Evolutionary conservation across 2,797 vertebrate genomes (phyloP), one percentile per base, ranked within the genome.

Genomic region (Pseudochirops cupreus): DNA sequence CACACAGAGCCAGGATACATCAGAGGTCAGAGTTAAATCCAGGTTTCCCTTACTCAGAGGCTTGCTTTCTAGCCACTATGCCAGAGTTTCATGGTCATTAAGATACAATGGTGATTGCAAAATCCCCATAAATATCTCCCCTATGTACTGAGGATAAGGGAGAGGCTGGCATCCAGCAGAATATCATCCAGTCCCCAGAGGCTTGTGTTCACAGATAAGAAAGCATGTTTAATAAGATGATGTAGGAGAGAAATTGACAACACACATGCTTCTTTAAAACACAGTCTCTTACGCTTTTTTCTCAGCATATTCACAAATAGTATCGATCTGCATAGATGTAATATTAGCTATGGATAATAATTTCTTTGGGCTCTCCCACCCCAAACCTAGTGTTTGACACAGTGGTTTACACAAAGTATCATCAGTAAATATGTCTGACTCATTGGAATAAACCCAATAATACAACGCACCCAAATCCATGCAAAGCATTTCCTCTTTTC

Each of bases 201-300:
- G 67, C 16, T 50, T 54, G n/a, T 46, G 91, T 91, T 46, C 92
- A 92, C 14, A 31, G 29, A 82, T 55, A 57, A 55, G 56, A 94
- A 95, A 33, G 12, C 46, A 29, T 82, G 62, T 14, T 16, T 90
- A 16, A 92, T 87, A 97, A 82, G 54, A 2, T 31, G 59, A 93
- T 95, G n/a, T 87, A 56, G 91, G 58, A 94, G 94, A 91, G 21
- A 97, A 92, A 74, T 4, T 90, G 91, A 26, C 56, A 87, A 67
- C 11, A 7, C 18, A 90, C 1, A 6, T 0, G 89, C 39, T 93
- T 59, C 91, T 93, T 93, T 93, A 94, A 94, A 56, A 90, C n/a
- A 28, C 10, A 14, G 67, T 39, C 92, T 94, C 74, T 16, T n/a
- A 24, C 28, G 21, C 54, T n/a, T 93, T n/a, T 89, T 52, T 91